Conservation (phyloP, 2,113 vertebrate genomes). For the Tor tambroides region DNA sequence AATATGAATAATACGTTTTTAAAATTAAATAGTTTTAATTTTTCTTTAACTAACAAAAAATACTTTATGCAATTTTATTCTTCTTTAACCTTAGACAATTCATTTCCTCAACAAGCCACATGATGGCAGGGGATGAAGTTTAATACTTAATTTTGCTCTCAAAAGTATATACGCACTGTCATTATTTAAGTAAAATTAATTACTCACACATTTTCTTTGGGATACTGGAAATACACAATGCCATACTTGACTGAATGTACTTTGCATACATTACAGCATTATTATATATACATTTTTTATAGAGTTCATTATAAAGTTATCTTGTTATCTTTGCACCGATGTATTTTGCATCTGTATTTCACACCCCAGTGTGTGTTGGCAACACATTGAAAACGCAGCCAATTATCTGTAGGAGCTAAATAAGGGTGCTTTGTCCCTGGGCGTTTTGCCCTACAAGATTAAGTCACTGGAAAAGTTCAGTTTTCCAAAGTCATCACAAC, state of each 20-base stretch:
- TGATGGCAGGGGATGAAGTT: neutral
- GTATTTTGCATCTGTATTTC: constrained; percentile 3
- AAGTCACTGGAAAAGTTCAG: constrained; percentile 55
- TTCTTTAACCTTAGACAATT: too few relatives aligned
- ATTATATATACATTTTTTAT: neutral
- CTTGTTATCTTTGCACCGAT: neutral
- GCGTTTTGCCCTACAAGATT: constrained; percentile 55
- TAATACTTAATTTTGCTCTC: neutral
- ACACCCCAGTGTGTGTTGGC: neutral
- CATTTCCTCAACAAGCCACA: too few relatives aligned
- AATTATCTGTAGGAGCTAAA: constrained; percentile 67
- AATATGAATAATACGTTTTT: too few relatives aligned
- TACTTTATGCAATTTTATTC: too few relatives aligned
- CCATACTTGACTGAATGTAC: neutral
- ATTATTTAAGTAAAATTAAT: neutral
- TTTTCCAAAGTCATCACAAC: constrained; percentile 61
- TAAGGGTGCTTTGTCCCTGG: constrained; percentile 54
- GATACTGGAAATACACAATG: neutral
- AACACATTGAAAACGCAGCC: constrained; percentile 55
- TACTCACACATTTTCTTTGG: neutral
- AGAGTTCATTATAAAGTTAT: neutral
- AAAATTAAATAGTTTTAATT: too few relatives aligned
- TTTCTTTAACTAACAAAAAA: too few relatives aligned
- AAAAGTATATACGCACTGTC: neutral
- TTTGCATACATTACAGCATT: neutral